Base-by-base conservation (phyloP, 2,113 vertebrate genomes). In the Crocuta crocuta region DNA sequence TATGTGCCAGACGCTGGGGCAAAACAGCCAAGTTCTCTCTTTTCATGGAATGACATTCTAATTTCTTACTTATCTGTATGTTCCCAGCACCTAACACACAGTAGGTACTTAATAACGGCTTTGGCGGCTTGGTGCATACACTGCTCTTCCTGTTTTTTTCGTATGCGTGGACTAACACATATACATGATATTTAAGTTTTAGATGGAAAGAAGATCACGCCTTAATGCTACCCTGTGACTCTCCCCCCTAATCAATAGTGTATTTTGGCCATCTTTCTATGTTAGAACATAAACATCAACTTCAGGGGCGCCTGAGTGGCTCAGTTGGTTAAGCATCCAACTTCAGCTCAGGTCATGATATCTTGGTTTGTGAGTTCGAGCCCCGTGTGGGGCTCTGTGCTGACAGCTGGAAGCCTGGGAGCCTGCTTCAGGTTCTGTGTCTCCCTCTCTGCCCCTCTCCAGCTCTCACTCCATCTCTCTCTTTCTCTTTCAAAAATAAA, bases 21-120 rank as follows among this genome's bases (percentile, higher is more conserved):
- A 94, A 65, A 43, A 55, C 39, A 55, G 33, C 50, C 48, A 58
- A 76, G 3, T 73, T 93, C n/a, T 71, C 43, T 68, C 58, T 48
- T 45, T 95, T 68, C 23, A 1, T 76, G 79, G 28, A 95, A 95
- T 81, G 35, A 71, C 73, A 39, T 39, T 86, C 73, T 68, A 53
- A 87, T 45, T 95, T 89, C 89, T 90, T 86, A 76, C 23, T 89
- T 95, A 66, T 65, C 58, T 53, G 23, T 43, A 45, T 82, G 50
- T 70, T 93, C 58, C 48, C 43, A 55, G 43, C 28, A 86, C 73
- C 28, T 48, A 89, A 71, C 65, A 86, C 39, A 31, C n/a, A 6
- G 17, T 73, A 78, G 45, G 71, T 8, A 58, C 71, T 58, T 55
- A 71, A 55, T 39, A 43, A 50, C 35, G 33, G 80, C 73, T 86